Base-by-base conservation (phyloP, 2,888 invertebrate genomes). In the Zygaena filipendulae region DNA sequence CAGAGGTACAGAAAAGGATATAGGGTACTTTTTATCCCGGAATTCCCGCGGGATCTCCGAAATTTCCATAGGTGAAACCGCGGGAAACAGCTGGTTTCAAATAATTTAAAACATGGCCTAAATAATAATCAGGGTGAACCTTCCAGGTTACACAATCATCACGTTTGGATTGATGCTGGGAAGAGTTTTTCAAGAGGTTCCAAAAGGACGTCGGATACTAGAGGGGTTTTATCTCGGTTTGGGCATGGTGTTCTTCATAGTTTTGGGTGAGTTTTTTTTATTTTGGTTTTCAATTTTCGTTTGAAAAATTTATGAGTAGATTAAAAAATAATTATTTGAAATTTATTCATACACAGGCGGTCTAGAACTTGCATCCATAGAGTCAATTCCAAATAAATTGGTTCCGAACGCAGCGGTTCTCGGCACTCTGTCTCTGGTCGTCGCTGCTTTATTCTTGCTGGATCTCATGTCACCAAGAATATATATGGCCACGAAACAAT, bases 321-420 rank as follows among this genome's bases (percentile, higher is more conserved):
- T n/a, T n/a, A n/a, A n/a, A n/a, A 21, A 21, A 10, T 10, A 21
- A 10, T 21, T 21, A 10, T 21, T 21, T 21, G 4, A 4, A n/a
- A n/a, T n/a, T n/a, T n/a, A n/a, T n/a, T n/a, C n/a, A n/a, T n/a
- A n/a, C n/a, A n/a, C n/a, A 85, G 87, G 89, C 47, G 86, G 86
- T 40, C 67, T 90, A 44, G 85, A 86, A 35, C 74, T 89, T 33
- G 87, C 88, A 3, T 85, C 89, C 3, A 64, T 90, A 46, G 90
- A 90, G 49, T 87, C 86, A 9, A 83, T 90, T 3, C 88, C 88
- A 1, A 68, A 74, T 7, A 82, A 84, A 32, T 63, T 90, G 43
- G 64, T 87, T 13, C 87, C 87, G 46, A 90, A 90, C 58, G 88
- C 88, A 0, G 85, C 88, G 1, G 83, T 89, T 8, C 77, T 90